Conservation (phyloP, 2,888 invertebrate genomes). For the Pterobdella sp. region DNA sequence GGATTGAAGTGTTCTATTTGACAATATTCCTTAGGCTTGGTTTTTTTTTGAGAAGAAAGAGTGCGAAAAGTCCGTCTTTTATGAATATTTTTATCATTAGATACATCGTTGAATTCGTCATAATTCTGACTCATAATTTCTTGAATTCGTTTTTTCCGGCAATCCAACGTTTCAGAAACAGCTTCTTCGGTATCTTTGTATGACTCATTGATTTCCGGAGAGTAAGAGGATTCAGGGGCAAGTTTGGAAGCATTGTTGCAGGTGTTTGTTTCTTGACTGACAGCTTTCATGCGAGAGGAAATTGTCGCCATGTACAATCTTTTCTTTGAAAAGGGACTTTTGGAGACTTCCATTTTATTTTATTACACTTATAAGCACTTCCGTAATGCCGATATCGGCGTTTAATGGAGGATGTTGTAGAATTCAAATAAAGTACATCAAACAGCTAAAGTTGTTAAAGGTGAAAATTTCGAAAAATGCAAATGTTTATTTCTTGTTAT, state of each 20-base stretch:
- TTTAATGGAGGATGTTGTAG: not conserved
- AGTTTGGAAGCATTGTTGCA: not conserved
- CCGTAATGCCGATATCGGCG: not conserved
- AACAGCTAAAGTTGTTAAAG: not conserved
- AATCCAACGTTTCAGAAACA: not conserved
- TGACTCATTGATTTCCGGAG: not conserved
- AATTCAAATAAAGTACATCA: not conserved
- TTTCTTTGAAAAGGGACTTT: too few relatives aligned
- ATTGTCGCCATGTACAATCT: not conserved
- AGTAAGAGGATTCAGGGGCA: not conserved
- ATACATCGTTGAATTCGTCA: not conserved
- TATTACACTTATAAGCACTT: too few relatives aligned
- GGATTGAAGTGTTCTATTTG: not conserved
- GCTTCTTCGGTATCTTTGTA: not conserved
- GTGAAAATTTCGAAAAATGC: not conserved
- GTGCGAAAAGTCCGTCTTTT: not conserved
- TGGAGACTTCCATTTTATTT: too few relatives aligned
- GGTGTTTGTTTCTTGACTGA: not conserved
- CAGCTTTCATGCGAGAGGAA: not conserved
- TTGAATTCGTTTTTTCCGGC: not conserved
- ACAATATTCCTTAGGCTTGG: not conserved
- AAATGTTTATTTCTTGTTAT: conserved; percentile 5
- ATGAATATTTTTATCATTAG: not conserved
- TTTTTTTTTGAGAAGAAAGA: not conserved
- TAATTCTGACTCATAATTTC: not conserved